Base-by-base conservation (phyloP, 1,140 invertebrate species). In the Pachyrhynchus sulphureomaculatus region DNA sequence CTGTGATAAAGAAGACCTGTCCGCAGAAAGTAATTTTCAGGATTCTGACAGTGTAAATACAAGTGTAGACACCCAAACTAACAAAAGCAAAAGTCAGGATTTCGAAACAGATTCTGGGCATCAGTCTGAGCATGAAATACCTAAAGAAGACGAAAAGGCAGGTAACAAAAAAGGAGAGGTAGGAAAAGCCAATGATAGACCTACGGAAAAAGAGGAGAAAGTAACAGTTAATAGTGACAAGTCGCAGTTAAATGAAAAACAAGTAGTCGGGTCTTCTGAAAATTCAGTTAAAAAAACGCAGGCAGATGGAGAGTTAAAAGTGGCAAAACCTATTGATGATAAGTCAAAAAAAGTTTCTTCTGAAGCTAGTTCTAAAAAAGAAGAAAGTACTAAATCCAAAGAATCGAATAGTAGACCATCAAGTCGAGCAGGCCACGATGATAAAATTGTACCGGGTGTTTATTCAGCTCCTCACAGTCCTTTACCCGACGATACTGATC, bases 381-480 rank as follows among this genome's bases (percentile, higher is more conserved):
- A 39, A 13, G n/a, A 6, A 39, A 39, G 1, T 39, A 6, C 10
- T 4, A n/a, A 1, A 10, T 17, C 36, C 1, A 5, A 17, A 18
- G n/a, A 39, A 29, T 29, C 26, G 26, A 6, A 39, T 17, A 47
- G 44, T 17, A 13, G 44, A 24, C 44, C 44, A 23, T 13, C 57
- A 17, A 60, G 57, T 44, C 4, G 4, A 34, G 26, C 33, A 2
- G 12, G 42, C n/a, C 45, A 60, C 57, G 47, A 60, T 42, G 47
- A 60, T 10, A 36, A 32, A 44, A 60, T 60, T 21, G n/a, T 58
- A 17, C 55, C 55, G n/a, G 55, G 15, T 8, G 18, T 12, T n/a
- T 13, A 34, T 5, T 58, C 55, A 18, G 13, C 42, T n/a, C 55
- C 55, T 32, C 55, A 58, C 10, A 58, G 34, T 37, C 55, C 55